These are phyloP conservation scores for Oryzias curvinotus DNA, from an alignment of 2,113 vertebrate species.

Conservation along the genomic window DNA sequence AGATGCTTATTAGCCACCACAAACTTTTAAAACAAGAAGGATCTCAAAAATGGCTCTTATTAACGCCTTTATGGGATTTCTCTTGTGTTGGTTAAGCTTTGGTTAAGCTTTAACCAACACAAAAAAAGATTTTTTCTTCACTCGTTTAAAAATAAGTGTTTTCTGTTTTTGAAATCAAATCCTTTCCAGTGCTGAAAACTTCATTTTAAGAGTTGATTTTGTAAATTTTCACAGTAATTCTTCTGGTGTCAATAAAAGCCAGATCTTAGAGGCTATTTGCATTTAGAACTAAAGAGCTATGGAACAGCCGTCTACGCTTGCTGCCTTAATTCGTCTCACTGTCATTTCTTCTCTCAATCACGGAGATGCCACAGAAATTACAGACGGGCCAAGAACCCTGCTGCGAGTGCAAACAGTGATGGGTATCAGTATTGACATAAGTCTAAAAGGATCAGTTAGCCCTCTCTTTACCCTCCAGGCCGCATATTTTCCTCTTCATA, in stretches of 20 bases:
- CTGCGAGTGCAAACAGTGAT: slow-evolving; percentile 65
- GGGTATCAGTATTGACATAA: slow-evolving; percentile 70
- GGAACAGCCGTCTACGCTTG: slow-evolving; percentile 27
- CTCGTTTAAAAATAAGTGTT: no score
- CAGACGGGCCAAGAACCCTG: slow-evolving; percentile 53
- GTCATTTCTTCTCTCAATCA: slow-evolving; percentile 64
- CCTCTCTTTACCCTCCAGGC: slow-evolving; percentile 53
- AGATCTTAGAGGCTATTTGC: slow-evolving; percentile 37
- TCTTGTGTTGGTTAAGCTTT: no score
- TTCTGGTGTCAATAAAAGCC: slow-evolving; percentile 12
- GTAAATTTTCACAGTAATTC: neutral
- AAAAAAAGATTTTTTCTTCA: no score
- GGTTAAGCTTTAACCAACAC: no score
- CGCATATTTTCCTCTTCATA: slow-evolving; percentile 47
- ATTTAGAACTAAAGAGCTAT: slow-evolving; percentile 37
- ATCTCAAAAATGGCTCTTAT: no score
- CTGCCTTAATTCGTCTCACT: slow-evolving; percentile 55
- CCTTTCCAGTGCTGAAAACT: no score
- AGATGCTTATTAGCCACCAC: no score
- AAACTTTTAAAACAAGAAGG: no score
- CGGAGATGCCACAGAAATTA: slow-evolving; percentile 52
- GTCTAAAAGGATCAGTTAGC: slow-evolving; percentile 70
- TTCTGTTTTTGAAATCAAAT: no score
- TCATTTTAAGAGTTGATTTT: no score
- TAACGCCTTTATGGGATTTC: no score